Evolutionary conservation across 2,888 invertebrate genomes (phyloP).

Genomic region (Platerodrilus igneus): DNA sequence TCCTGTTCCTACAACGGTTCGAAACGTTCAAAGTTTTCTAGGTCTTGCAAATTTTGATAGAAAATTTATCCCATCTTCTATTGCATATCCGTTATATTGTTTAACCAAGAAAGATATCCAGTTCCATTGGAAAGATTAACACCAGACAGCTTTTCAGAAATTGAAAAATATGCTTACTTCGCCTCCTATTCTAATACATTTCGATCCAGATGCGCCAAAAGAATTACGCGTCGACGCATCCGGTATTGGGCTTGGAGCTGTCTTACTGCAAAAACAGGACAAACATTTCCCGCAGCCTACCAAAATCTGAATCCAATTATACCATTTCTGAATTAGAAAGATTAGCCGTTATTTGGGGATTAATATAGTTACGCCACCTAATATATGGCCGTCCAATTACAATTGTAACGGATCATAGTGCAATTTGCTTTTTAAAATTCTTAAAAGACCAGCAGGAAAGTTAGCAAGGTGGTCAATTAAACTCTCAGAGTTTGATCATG

Average conservation of each 20-base stretch:
- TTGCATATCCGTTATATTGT: constrained; percentile 21
- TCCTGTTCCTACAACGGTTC: constrained; percentile 4
- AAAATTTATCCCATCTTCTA: constrained; percentile 15
- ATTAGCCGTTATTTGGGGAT: constrained; percentile 1
- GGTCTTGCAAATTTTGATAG: constrained; percentile 12
- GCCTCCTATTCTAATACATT: constrained; percentile 22
- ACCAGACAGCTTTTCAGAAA: constrained; percentile 4
- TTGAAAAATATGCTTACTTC: constrained; percentile 18
- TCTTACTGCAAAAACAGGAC: constrained; percentile 21
- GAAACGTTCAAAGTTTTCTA: constrained; percentile 10
- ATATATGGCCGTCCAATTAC: constrained; percentile 3
- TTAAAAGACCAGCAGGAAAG: background rate
- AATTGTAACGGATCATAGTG: constrained; percentile 13
- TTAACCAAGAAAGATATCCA: constrained; percentile 15
- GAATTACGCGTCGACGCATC: constrained; percentile 24
- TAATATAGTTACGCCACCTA: constrained; percentile 10
- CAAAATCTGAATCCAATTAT: constrained; percentile 17
- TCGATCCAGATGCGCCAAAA: constrained; percentile 17
- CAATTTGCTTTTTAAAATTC: constrained; percentile 12
- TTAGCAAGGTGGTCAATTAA: constrained; percentile 8
- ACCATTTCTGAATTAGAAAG: constrained; percentile 1
- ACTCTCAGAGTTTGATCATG: constrained; percentile 9
- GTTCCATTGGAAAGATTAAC: constrained; percentile 13
- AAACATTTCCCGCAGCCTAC: too few species aligned
- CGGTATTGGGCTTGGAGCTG: constrained; percentile 19